A percentile compares a stretch with the other conserved stretches of the same genome.
Evolutionary conservation across 2,113 vertebrate species (phyloP).

Genomic region (Brachionichthys hirsutus): DNA sequence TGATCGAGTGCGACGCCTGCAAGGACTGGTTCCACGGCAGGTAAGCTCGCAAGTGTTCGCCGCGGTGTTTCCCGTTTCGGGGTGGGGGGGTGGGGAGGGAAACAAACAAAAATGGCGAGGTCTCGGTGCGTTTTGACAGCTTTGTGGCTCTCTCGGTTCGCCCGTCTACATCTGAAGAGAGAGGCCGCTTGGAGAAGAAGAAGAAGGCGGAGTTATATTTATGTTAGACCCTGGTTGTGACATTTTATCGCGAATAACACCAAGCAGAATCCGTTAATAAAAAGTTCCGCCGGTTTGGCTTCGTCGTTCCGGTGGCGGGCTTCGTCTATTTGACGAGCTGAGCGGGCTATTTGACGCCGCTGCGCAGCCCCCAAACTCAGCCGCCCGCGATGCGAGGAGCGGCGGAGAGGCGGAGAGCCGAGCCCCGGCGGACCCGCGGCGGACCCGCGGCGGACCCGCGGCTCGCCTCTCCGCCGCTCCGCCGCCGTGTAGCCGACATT

Average conservation of each 20-base stretch:
- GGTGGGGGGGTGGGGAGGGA: constrained; percentile 13
- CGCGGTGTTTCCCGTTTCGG: constrained; percentile 20
- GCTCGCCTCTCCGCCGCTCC: constrained; percentile 15
- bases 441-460: constrained; percentile 42
- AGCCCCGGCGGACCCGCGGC: constrained; percentile 49
- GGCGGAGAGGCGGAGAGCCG: constrained; percentile 36
- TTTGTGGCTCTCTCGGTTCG: constrained; percentile 70
- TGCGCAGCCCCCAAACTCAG: constrained; percentile 22
- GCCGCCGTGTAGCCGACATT: not conserved
- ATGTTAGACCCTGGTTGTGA: constrained; percentile 64
- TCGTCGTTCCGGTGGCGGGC: constrained; percentile 5
- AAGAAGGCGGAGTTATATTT: constrained; percentile 81
- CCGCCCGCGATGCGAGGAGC: constrained; percentile 24
- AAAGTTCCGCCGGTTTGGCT: constrained; percentile 11
- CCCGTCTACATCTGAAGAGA: constrained; percentile 73
- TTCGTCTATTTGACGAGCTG: not conserved
- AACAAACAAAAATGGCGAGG: constrained; percentile 70
- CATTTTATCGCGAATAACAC: constrained; percentile 69
- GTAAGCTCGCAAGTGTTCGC: constrained; percentile 71
- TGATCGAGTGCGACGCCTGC: constrained; percentile 97
- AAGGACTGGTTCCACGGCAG: constrained; percentile 99
- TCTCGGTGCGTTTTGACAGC: constrained; percentile 69
- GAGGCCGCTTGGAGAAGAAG: constrained; percentile 77
- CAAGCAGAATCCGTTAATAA: constrained; percentile 44
- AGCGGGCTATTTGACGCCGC: constrained; percentile 6